Evolutionary conservation across 53 echinoderm and acorn worm species (phyloP).

Genomic region (Antedon mediterranea): DNA sequence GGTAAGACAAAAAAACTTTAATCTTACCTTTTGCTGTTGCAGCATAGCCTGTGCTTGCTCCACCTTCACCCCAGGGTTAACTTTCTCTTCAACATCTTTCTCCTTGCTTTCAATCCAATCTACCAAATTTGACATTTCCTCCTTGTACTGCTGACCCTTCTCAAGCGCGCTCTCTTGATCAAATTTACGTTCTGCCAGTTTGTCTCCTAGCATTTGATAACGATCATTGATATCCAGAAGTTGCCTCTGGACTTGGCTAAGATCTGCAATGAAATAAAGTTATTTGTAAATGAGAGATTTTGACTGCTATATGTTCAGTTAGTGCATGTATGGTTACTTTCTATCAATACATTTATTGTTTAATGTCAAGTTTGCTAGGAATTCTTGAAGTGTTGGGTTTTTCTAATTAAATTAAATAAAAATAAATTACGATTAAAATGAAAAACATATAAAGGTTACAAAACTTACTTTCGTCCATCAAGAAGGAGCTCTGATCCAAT

Average conservation of each 20-base stretch:
- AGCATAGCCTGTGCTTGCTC: constrained; percentile 62
- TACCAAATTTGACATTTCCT: constrained; percentile 48
- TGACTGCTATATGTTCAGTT: too few species aligned
- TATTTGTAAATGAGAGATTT: too few species aligned
- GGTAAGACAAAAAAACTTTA: too few species aligned
- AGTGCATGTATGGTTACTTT: too few species aligned
- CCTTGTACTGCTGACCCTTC: constrained; percentile 53
- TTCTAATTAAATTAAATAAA: neutral
- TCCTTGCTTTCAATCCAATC: constrained; percentile 74
- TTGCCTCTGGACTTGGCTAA: constrained; percentile 67
- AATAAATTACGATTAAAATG: neutral
- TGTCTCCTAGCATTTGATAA: constrained; percentile 72
- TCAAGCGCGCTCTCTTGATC: constrained; percentile 80
- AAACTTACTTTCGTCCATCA: constrained; percentile 71
- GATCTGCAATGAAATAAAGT: constrained; percentile 37
- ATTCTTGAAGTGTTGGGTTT: neutral
- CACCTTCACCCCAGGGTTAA: constrained; percentile 41
- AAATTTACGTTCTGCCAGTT: constrained; percentile 69
- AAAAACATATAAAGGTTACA: neutral
- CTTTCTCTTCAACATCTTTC: constrained; percentile 32
- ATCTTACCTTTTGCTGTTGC: constrained; percentile 67
- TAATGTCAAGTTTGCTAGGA: too few species aligned
- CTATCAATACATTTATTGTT: too few species aligned
- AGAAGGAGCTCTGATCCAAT: constrained; percentile 86
- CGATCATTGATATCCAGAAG: constrained; percentile 81